Base-by-base conservation (phyloP, 2,888 invertebrate species). In the Drosophila neonasuta region DNA sequence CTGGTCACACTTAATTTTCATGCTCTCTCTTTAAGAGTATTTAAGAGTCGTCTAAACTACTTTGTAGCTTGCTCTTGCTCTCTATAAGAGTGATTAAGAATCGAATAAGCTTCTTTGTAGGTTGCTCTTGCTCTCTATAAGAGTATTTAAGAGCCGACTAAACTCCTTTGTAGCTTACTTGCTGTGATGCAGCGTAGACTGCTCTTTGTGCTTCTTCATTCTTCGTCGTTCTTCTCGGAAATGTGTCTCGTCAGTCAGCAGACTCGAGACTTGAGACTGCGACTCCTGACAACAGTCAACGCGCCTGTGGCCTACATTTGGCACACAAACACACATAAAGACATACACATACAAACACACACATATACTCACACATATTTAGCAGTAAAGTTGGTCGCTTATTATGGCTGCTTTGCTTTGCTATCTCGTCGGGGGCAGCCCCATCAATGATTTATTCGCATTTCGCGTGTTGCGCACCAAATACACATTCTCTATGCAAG, bases 371-470 rank as follows among this genome's bases (percentile, higher is more conserved):
- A 65, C 2, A 51, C n/a, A 56, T 24, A 65, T 3, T 24, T 24
- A 44, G 10, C 34, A 7, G 42, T 5, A 45, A 36, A 41, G 42
- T 44, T 59, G 49, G 60, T 56, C 10, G 49, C 57, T 63, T 63
- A 60, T 67, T 73, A 61, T 60, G 76, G 32, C 45, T 61, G 58
- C 57, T 44, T n/a, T 39, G 39, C 44, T 42, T 56, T 32, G 30
- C 41, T 42, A 52, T 36, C 44, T 60, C 24, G 13, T 54, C 42
- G 61, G 58, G 58, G 63, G 55, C 62, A 55, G 71, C 61, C 61
- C 69, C 85, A 84, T 86, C 82, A 86, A 83, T 84, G 86, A 84
- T 84, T 84, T 84, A 84, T 84, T 83, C 80, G 86, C 68, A 71
- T 77, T 80, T 84, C 87, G 83, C 83, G 83, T 84, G 83, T 71